Percentiles rank a stretch among this genome's conserved stretches.
Evolutionary conservation across 1,140 invertebrate species (phyloP).

Genomic region (Zaprionus davidi): DNA sequence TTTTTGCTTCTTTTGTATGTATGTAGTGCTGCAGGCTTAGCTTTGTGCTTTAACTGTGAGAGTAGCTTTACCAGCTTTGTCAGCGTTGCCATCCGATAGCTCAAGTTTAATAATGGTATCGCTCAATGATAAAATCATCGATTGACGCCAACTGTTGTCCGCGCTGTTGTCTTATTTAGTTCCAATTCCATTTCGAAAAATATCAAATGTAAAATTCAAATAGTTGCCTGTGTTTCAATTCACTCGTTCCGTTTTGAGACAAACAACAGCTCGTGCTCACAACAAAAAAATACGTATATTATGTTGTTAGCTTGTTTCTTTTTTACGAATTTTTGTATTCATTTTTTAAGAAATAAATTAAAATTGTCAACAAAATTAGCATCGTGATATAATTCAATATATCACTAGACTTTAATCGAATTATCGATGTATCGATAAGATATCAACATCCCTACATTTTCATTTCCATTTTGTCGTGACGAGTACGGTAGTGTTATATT

Average conservation of each 20-base stretch:
- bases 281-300: not conserved
- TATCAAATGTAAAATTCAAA: not conserved
- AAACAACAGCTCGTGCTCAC: not conserved
- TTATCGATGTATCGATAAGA: conserved; percentile 42
- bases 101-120: not conserved
- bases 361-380: not conserved
- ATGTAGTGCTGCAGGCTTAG: conserved; percentile 39
- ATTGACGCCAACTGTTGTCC: not conserved
- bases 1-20: conserved; percentile 37
- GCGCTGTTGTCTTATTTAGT: not conserved
- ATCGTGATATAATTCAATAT: not conserved
- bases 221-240: not conserved
- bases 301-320: not conserved
- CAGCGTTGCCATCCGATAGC: conserved; percentile 23
- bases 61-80: conserved; percentile 26
- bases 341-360: not conserved
- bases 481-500: conserved; percentile 56
- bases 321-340: not conserved
- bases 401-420: not conserved
- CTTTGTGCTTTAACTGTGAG: conserved; percentile 34
- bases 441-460: conserved; percentile 40
- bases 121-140: not conserved
- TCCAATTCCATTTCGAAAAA: conserved; percentile 1
- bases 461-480: conserved; percentile 63
- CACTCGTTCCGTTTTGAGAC: not conserved